Base-by-base conservation (phyloP, 2,797 vertebrate genomes). In the Premnoplex brunnescens region DNA sequence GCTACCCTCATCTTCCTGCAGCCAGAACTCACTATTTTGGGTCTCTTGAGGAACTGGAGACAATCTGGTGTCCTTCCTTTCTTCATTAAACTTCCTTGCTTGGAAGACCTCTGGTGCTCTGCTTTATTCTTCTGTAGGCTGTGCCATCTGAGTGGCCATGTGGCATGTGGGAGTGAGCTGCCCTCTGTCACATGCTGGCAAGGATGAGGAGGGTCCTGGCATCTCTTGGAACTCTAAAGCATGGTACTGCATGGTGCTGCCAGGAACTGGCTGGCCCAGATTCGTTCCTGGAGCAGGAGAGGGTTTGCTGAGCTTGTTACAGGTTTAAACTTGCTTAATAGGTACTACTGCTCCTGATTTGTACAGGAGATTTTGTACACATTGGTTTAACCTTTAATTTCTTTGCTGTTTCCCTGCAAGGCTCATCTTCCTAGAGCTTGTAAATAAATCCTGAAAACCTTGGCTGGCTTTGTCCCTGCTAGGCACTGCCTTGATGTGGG, bases 61-160 rank as follows among this genome's bases (percentile, higher is more conserved):
- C 27, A 18, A 14, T 36, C 34, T 39, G 15, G 3, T 58, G 28
- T 58, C 66, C 46, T 41, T 63, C 4, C 32, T 60, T 60, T 68
- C 41, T 85, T 24, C 6, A 3, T 58, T 60, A 36, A 93, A 56
- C 34, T 28, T 6, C 27, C 9, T 37, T 63, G 21, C 63, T 36
- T 69, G 59, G 55, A 66, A 92, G 36, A 55, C 2, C 9, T 41
- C 17, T 62, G 23, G 16, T 58, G 37, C 19, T 89, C 8, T 14
- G 28, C 43, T 64, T 39, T 24, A 18, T 12, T 21, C 30, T 44
- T 14, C 54, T 48, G 48, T 15, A 28, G 48, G 43, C 63, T 34
- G 36, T 0, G 6, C 51, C 8, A 2, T 34, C 23, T 2, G 7
- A 24, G 64, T 0, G 0, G 30, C 55, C 27, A 0, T 0, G 0